A percentile compares a stretch with the other conserved stretches of the same genome.
phyloP scores from a whole-genome alignment of 2,797 vertebrate genomes.

The Spondyliosoma cantharus region DNA sequence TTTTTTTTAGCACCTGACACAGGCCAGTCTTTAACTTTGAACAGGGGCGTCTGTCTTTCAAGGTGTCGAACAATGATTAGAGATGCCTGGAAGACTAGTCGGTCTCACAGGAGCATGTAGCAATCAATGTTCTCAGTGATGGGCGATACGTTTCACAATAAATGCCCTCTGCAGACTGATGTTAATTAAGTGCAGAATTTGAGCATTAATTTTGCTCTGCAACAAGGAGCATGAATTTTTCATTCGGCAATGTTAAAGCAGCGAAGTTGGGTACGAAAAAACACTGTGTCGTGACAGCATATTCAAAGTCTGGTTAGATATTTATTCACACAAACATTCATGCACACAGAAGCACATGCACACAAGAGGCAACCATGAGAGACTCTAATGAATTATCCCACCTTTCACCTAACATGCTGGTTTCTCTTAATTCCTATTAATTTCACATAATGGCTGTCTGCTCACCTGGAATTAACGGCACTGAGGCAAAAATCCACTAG shows the following conservation, averaged over 20 bases:
- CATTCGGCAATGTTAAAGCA: constrained; percentile 37
- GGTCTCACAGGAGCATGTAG: constrained; percentile 76
- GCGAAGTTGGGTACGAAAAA: constrained; percentile 9
- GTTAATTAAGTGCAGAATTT: constrained; percentile 78
- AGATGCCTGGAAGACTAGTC: constrained; percentile 76
- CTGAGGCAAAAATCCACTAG: constrained; percentile 68
- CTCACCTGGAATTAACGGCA: constrained; percentile 84
- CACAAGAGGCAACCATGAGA: constrained; percentile 49
- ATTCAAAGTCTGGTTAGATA: constrained; percentile 32
- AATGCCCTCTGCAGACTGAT: constrained; percentile 72
- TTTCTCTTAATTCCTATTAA: constrained; percentile 80
- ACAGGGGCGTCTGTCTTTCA: constrained; percentile 80
- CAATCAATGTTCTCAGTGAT: constrained; percentile 77
- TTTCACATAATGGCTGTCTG: constrained; percentile 82
- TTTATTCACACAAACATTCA: constrained; percentile 28
- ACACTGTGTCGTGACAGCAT: constrained; percentile 6
- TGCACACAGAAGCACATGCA: constrained; percentile 18
- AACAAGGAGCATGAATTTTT: constrained; percentile 43
- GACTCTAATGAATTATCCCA: constrained; percentile 71
- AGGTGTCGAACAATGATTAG: constrained; percentile 85
- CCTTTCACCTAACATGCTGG: constrained; percentile 76
- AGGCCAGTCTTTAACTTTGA: constrained; percentile 84
- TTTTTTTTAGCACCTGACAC: constrained; percentile 79
- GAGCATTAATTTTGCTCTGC: constrained; percentile 74
- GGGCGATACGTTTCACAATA: constrained; percentile 69